Evolutionary conservation across 2,113 vertebrate species (phyloP), one percentile per base, ranked within the genome.

Genomic region (Chloropsis hardwickii): DNA sequence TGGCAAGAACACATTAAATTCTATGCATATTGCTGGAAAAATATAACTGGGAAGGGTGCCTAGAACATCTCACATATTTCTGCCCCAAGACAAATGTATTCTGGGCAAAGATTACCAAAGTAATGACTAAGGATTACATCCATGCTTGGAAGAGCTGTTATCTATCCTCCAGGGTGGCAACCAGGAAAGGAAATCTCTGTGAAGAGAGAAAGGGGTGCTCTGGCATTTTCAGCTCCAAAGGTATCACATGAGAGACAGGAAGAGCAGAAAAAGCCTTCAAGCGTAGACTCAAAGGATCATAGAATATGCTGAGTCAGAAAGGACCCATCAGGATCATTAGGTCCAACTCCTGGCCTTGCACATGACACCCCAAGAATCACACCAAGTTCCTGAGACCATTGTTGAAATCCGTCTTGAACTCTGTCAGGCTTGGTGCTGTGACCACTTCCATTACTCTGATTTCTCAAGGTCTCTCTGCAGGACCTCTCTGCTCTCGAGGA

Each of bases 31-130:
- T 81, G 39, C 82, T 92, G 67, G 76, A 67, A 94, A 95, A 81
- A 88, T 70, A 13, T 88, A 58, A 83, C 90, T 92, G 95, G 95
- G 95, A 96, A 95, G 40, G 58, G 51, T 91, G 90, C 92, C 93
- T 95, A 91, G 90, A 95, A 92, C 74, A 93, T 90, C 90, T 96
- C 90, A 90, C 85, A 81, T 60, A 64, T 56, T 95, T 92, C 93
- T 96, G 85, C 81, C 94, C 90, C 79, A 86, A 94, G 85, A 93
- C 67, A 92, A 94, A 95, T 73, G 62, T 92, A 80, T 93, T 94
- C 87, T 88, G 93, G 74, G 93, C 87, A 94, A 91, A 96, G 79
- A 94, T 83, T 93, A 92, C 42, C 11, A 8, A 94, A 86, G 64
- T 78, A 86, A 93, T 78, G 72, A 94, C 86, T 94, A 67, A 94